These are phyloP conservation scores for Cephalotes varians DNA, from an alignment of 2,888 invertebrate species.

Conservation along the genomic window DNA sequence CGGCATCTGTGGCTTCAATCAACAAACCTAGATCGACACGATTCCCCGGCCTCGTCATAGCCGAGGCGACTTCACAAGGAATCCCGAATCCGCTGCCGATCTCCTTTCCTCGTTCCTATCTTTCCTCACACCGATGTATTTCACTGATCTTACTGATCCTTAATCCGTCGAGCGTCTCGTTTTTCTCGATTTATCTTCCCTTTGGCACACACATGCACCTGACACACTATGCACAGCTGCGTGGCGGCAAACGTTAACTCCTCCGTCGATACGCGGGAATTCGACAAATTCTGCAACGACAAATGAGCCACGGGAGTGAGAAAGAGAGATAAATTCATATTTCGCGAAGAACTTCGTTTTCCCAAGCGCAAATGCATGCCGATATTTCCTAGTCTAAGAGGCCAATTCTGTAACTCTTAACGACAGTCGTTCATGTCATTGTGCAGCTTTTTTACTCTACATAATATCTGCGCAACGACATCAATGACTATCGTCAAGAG, in stretches of 20 bases:
- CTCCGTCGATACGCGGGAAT: not conserved
- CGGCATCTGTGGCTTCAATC: slow-evolving; percentile 37
- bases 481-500: no score
- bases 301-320: slow-evolving; percentile 1
- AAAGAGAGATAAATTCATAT: not conserved
- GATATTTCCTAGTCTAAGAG: not conserved
- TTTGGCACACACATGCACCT: slow-evolving; percentile 10
- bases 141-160: not conserved
- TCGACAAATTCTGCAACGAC: slow-evolving; percentile 14
- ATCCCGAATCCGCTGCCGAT: not conserved
- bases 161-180: not conserved
- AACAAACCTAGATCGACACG: slow-evolving; percentile 64
- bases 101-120: not conserved
- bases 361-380: not conserved
- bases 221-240: slow-evolving; percentile 4
- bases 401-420: no score
- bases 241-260: not conserved
- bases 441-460: no score
- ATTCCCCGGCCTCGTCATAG: slow-evolving; percentile 77
- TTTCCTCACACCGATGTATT: not conserved
- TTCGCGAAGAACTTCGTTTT: not conserved
- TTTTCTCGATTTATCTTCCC: slow-evolving; percentile 1
- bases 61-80: slow-evolving; percentile 37
- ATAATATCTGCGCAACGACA: no score
- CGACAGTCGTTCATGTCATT: no score